phyloP scores from a whole-genome alignment of 2,113 vertebrate genomes.

The Tor tambroides region DNA sequence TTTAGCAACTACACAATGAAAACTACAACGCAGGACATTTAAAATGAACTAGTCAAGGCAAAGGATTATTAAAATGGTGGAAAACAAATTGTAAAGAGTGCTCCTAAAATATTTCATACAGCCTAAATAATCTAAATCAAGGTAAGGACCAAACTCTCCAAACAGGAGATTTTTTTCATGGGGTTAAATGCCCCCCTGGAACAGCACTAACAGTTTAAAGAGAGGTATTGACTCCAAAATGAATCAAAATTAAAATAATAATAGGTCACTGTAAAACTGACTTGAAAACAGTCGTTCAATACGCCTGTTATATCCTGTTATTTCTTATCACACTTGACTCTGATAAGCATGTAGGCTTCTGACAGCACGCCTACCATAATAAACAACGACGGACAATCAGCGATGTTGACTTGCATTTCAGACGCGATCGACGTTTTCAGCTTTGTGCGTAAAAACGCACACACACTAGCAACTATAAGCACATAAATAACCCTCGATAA shows the following conservation, averaged over 20 bases:
- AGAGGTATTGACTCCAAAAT: no score
- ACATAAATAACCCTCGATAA: not conserved
- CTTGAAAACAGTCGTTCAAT: not conserved
- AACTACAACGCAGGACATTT: not conserved
- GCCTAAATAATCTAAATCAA: no score
- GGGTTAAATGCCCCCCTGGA: no score
- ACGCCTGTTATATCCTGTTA: not conserved
- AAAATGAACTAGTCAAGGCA: not conserved
- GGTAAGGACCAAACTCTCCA: no score
- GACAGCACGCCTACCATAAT: not conserved
- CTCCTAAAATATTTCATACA: no score
- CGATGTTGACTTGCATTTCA: not conserved
- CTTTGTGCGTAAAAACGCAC: not conserved
- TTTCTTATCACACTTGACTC: not conserved
- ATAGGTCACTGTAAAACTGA: not conserved
- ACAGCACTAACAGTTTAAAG: no score
- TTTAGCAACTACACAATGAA: no score
- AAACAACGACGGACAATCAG: not conserved
- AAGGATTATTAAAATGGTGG: not conserved
- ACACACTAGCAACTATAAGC: not conserved
- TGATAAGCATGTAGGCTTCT: not conserved
- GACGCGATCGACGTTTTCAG: not conserved
- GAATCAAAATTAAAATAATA: not conserved
- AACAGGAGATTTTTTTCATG: no score
- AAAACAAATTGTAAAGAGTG: not conserved